Evolutionary conservation across 2,888 invertebrate genomes (phyloP).

Genomic region (Pegoplata infirma): DNA sequence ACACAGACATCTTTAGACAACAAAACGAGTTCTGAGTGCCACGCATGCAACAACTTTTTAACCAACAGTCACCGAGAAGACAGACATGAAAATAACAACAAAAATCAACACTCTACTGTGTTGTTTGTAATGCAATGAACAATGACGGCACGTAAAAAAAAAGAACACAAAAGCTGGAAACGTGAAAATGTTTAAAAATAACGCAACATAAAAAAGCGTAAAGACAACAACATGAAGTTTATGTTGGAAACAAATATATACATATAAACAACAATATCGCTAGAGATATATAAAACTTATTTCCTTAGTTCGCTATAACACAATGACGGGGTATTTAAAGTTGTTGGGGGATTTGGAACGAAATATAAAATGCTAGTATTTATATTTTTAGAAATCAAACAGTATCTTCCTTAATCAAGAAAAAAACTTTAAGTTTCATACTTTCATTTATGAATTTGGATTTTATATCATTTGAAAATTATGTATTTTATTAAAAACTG

Average conservation of each 20-base stretch:
- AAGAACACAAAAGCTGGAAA: background rate
- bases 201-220: background rate
- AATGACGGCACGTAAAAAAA: background rate
- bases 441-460: too few relatives aligned
- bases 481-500: too few relatives aligned
- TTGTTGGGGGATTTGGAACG: too few relatives aligned
- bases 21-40: background rate
- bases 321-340: too few relatives aligned
- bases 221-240: slow-evolving; percentile 2
- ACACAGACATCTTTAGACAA: background rate
- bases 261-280: background rate
- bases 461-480: too few relatives aligned
- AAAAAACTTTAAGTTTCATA: too few relatives aligned
- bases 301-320: background rate
- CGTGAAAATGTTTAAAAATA: slow-evolving; percentile 15
- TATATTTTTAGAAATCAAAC: too few relatives aligned
- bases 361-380: too few relatives aligned
- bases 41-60: slow-evolving; percentile 1
- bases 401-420: too few relatives aligned
- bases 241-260: background rate
- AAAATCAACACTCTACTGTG: slow-evolving; percentile 20
- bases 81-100: too few relatives aligned
- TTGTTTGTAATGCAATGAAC: too few relatives aligned
- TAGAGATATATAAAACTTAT: slow-evolving; percentile 1
- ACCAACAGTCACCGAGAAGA: background rate